Evolutionary conservation across 2,797 vertebrate species (phyloP), one percentile per base, ranked within the genome.

Genomic region (Myotis daubentonii): DNA sequence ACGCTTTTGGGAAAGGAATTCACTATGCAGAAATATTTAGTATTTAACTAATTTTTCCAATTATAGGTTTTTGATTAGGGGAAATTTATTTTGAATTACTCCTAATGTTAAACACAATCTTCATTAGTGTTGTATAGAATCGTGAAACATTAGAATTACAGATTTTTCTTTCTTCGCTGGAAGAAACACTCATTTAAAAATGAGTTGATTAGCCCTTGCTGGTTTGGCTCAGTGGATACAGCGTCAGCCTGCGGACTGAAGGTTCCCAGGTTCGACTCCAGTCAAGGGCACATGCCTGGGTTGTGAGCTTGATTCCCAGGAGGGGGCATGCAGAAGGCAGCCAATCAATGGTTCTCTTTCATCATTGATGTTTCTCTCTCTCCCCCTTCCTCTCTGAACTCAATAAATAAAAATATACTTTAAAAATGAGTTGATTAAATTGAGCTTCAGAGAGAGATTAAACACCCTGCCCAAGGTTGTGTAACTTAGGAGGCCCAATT

Each of bases 11-110:
- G 60, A 87, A 36, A 84, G 81, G 91, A 88, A 87, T 93, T 51
- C 36, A 23, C 84, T 60, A 5, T 30, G 44, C 1, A 6, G 72
- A 95, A 87, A 95, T 92, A 70, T 75, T 93, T 87, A 91, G 55
- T 78, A 80, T 80, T 95, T 96, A 81, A 83, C 87, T 83, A 65
- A 86, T 82, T 90, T 95, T 96, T 94, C 79, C 81, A 96, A 93
- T 84, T 55, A 85, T 41, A 87, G 72, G 68, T 65, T 97, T 96
- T 94, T 92, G 89, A 87, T 96, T 78, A 95, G 83, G 44, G 71
- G 60, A 76, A 71, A 89, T 93, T 96, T 82, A 84, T 94, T 95
- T 94, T 89, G 81, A 94, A 94, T 96, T 38, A 55, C 71, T 83
- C 23, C 5, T 88, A n/a, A 36, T 87, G 84, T 84, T 74, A 85